Evolutionary conservation across 1,140 invertebrate genomes (phyloP).

Genomic region (Leptonema lineaticorne): DNA sequence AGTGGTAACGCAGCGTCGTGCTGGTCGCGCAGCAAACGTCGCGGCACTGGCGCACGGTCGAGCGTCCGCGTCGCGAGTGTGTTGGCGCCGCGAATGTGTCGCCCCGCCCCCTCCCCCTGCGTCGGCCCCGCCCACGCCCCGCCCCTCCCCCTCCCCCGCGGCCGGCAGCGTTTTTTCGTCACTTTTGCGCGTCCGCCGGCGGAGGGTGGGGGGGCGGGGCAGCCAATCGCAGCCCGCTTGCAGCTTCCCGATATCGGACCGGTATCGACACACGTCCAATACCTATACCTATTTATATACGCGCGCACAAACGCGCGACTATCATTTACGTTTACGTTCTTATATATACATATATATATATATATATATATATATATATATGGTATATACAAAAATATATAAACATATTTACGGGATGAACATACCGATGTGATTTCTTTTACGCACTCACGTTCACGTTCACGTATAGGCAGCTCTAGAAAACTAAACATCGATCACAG

Average conservation of each 20-base stretch:
- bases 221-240: constrained; percentile 29
- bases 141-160: constrained; percentile 20
- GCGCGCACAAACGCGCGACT: background rate
- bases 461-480: too few species aligned
- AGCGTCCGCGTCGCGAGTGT: background rate
- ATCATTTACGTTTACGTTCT: too few species aligned
- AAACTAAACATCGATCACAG: too few species aligned
- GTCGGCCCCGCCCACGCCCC: constrained; percentile 20
- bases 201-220: constrained; percentile 16
- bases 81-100: constrained; percentile 16
- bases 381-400: too few species aligned
- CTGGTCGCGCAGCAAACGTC: background rate
- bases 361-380: too few species aligned
- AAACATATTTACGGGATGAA: too few species aligned
- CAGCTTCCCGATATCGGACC: constrained; percentile 8
- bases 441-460: too few species aligned
- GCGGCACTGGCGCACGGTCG: constrained; percentile 8
- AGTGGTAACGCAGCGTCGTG: background rate
- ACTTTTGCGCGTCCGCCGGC: constrained; percentile 31
- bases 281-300: background rate
- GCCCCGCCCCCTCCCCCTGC: constrained; percentile 37
- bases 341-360: too few species aligned
- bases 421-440: too few species aligned
- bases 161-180: constrained; percentile 35
- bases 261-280: constrained; percentile 10